Base-by-base conservation (phyloP, 2,113 vertebrate genomes). In the Ia io region DNA sequence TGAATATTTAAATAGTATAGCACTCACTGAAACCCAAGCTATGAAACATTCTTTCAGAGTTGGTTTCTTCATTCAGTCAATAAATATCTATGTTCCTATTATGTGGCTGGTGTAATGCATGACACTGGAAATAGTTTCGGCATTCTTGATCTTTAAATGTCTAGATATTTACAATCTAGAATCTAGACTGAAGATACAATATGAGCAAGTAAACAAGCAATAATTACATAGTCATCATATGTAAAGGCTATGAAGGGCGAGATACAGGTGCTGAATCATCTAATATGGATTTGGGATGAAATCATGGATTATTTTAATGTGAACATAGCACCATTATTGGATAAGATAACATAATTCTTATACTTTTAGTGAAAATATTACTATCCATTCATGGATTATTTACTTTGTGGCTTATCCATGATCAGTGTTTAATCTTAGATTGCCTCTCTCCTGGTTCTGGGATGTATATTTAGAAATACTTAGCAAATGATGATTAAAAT, bases 301-400 rank as follows among this genome's bases (percentile, higher is more conserved):
- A 69, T 56, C 70, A 44, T n/a, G 67, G 12, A 93, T 95, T 79
- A 74, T 35, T 94, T 97, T 93, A 79, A 90, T 73, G 11, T 92
- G n/a, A 94, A 63, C 3, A 37, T 77, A 70, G 67, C 16, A 76
- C 40, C 16, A 23, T 78, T 77, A 63, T 92, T 77, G 9, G 51
- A 51, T 85, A 92, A 70, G 7, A 28, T 53, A 84, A 70, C 42
- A 56, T 5, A 71, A 28, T 92, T 35, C 25, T 93, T 85, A 69
- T 12, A 53, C 76, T 88, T 92, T 95, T 56, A 80, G 30, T 91
- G 37, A 84, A 82, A 94, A 79, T n/a, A 9, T 97, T 91, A n/a
- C 47, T 67, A 11, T 51, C 76, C 42, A 63, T 22, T 79, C 51
- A 25, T 67, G n/a, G 22, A 71, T 91, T 93, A 80, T 93, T 91